These are phyloP conservation scores for Oreohelix idahoensis DNA, from an alignment of 1,140 invertebrate species.

Conservation along the genomic window DNA sequence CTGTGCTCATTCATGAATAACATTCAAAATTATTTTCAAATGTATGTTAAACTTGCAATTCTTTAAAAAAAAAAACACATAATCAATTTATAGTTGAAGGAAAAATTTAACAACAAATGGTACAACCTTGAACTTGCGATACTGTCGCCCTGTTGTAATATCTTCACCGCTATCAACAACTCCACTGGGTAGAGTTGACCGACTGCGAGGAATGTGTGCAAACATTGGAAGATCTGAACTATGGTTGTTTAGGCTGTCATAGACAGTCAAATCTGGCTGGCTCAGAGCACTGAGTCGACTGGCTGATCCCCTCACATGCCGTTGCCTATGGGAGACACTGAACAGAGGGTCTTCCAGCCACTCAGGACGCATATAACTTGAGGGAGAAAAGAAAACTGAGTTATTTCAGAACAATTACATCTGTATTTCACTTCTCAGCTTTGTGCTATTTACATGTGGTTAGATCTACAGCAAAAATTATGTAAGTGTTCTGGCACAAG, in stretches of 20 bases:
- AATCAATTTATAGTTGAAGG: too few species aligned
- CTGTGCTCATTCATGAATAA: too few species aligned
- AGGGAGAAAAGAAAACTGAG: too few species aligned
- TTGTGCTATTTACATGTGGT: too few species aligned
- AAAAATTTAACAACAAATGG: too few species aligned
- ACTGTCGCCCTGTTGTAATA: neutral
- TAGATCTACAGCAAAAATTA: too few species aligned
- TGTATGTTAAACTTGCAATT: too few species aligned
- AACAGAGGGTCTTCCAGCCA: neutral
- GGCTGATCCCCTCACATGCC: neutral
- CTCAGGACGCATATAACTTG: neutral
- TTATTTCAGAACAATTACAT: too few species aligned
- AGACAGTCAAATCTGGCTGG: conserved; percentile 23
- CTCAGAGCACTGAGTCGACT: neutral
- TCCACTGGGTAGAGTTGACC: neutral
- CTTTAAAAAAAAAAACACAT: too few species aligned
- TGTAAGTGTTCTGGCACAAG: too few species aligned
- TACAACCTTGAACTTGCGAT: neutral
- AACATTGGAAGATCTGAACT: neutral
- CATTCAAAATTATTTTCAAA: too few species aligned
- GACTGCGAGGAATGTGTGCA: conserved; percentile 9
- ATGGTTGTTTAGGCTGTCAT: neutral
- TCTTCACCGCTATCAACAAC: neutral
- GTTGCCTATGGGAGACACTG: neutral
- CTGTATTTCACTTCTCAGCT: too few species aligned